A percentile compares a stretch with the other conserved stretches of the same genome.
Conservation (phyloP, 1,140 invertebrate species). For the Plectrocnemia conspersa region DNA sequence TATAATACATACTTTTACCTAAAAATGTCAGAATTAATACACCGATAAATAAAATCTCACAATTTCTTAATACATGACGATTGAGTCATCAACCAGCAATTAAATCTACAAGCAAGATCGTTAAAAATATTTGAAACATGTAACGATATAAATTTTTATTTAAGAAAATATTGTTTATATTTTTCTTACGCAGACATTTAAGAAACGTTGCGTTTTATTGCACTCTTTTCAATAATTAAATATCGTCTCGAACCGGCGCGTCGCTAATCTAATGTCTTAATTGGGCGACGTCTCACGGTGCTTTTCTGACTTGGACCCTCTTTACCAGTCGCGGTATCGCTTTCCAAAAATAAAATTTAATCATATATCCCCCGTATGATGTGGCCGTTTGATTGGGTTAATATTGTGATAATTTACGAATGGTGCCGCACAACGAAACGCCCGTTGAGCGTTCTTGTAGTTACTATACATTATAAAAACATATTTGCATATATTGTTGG, state of each 20-base stretch:
- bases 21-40: too few relatives aligned
- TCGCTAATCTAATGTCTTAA: slow-evolving; percentile 28
- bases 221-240: slow-evolving; percentile 14
- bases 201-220: not conserved
- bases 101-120: too few relatives aligned
- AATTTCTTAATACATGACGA: too few relatives aligned
- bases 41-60: too few relatives aligned
- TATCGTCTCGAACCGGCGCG: not conserved
- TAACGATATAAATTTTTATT: not conserved
- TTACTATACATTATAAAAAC: too few relatives aligned
- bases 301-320: not conserved
- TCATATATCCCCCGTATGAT: too few relatives aligned
- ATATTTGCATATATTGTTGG: too few relatives aligned
- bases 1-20: too few relatives aligned
- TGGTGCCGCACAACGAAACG: not conserved
- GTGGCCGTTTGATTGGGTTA: not conserved
- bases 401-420: not conserved
- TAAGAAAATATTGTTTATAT: not conserved
- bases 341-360: not conserved
- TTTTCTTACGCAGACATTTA: slow-evolving; percentile 3
- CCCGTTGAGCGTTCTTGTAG: too few relatives aligned
- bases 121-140: not conserved
- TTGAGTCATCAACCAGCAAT: too few relatives aligned
- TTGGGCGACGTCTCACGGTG: slow-evolving; percentile 26
- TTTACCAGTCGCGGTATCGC: not conserved